Evolutionary conservation across 2,888 invertebrate genomes (phyloP).

Genomic region (Baronia brevicornis): DNA sequence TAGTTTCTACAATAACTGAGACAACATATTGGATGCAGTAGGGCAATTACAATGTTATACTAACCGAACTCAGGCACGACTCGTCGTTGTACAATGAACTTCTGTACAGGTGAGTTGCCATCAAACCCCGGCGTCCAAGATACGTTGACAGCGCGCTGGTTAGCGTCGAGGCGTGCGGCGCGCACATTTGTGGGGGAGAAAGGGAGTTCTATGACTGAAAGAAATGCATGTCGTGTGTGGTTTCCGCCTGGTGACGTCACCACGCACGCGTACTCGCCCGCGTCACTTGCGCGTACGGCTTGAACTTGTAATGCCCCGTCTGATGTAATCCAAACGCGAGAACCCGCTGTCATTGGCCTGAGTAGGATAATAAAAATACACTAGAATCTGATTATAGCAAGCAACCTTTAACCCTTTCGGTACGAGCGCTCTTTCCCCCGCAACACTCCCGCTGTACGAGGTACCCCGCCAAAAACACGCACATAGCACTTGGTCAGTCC

Average conservation of each 20-base stretch:
- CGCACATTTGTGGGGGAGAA: slow-evolving; percentile 92
- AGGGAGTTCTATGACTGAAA: slow-evolving; percentile 93
- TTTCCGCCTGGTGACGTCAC: slow-evolving; percentile 94
- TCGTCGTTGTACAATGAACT: slow-evolving; percentile 93
- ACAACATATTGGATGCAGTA: neutral
- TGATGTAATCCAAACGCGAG: slow-evolving; percentile 82
- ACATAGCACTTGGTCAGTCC: too few species aligned
- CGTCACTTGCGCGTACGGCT: slow-evolving; percentile 93
- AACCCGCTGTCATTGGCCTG: slow-evolving; percentile 74
- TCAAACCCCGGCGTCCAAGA: slow-evolving; percentile 98
- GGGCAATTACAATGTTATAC: too few species aligned
- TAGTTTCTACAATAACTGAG: neutral
- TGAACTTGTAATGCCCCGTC: slow-evolving; percentile 93
- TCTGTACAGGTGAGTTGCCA: slow-evolving; percentile 95
- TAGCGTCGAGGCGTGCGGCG: slow-evolving; percentile 80
- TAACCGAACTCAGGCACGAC: slow-evolving; percentile 91
- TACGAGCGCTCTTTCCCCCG: too few species aligned
- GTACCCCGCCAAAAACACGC: too few species aligned
- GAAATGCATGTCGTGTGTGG: slow-evolving; percentile 89
- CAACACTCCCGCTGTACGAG: too few species aligned
- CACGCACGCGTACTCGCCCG: slow-evolving; percentile 94
- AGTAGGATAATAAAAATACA: slow-evolving; percentile 9
- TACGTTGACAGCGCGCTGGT: slow-evolving; percentile 88
- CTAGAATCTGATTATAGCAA: slow-evolving; percentile 2
- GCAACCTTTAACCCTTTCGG: too few species aligned